A percentile compares a stretch with the other conserved stretches of the same genome.
These are phyloP conservation scores for Tholera decimalis DNA, from an alignment of 2,888 invertebrate species.

Conservation along the genomic window DNA sequence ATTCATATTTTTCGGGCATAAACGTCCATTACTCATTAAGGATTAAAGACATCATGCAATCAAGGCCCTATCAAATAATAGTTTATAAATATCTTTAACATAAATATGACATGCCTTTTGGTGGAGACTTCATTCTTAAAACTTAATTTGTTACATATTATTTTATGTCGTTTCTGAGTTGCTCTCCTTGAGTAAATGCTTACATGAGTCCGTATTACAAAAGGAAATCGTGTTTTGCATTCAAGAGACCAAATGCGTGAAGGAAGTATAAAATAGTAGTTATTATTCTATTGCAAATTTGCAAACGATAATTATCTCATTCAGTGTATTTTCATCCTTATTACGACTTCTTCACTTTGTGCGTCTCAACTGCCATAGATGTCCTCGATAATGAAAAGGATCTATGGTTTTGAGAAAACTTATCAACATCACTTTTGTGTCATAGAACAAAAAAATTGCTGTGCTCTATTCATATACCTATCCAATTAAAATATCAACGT, in stretches of 20 bases:
- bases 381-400: not conserved
- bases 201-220: constrained; percentile 22
- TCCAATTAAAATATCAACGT: constrained; percentile 37
- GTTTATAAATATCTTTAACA: constrained; percentile 20
- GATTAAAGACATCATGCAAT: constrained; percentile 19
- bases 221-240: constrained; percentile 42
- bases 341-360: not conserved
- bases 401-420: not conserved
- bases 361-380: not conserved
- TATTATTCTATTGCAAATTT: constrained; percentile 19
- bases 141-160: constrained; percentile 29
- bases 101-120: constrained; percentile 23
- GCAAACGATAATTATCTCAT: constrained; percentile 24
- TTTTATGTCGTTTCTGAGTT: constrained; percentile 19
- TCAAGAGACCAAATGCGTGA: constrained; percentile 36
- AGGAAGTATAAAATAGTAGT: constrained; percentile 37
- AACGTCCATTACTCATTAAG: constrained; percentile 11
- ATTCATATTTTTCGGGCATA: constrained; percentile 5
- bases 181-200: constrained; percentile 46
- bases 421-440: too few species aligned
- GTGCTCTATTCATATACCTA: not conserved
- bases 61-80: constrained; percentile 26
- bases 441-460: not conserved
- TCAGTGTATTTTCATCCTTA: constrained; percentile 5
- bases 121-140: constrained; percentile 16